Conservation (phyloP, 2,113 vertebrate species). For the Sinocyclocheilus rhinocerous region DNA sequence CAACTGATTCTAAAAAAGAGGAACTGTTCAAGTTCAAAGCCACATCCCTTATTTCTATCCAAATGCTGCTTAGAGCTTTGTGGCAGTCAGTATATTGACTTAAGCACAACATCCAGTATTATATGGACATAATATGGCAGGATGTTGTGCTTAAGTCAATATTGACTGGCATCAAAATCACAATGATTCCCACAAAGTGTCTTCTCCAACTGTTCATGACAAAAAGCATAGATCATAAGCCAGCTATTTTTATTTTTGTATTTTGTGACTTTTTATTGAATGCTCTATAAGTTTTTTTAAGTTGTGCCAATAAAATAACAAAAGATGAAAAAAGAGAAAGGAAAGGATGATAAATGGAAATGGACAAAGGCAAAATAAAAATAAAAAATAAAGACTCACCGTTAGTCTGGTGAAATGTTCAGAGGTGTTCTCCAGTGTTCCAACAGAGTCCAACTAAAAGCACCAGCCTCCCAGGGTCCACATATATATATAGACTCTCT, state of each 20-base stretch:
- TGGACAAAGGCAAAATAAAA: neutral
- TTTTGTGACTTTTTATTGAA: neutral
- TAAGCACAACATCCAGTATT: conserved; percentile 51
- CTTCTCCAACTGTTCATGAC: neutral
- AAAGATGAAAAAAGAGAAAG: conserved; percentile 12
- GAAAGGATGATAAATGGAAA: conserved; percentile 9
- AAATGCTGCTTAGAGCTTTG: conserved; percentile 36
- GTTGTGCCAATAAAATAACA: conserved; percentile 19
- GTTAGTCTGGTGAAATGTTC: conserved; percentile 63
- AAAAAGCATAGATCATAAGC: neutral
- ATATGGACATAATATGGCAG: neutral
- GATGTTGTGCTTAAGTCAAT: conserved; percentile 30
- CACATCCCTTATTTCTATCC: conserved; percentile 60
- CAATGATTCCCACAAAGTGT: neutral
- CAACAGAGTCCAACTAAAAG: conserved; percentile 69
- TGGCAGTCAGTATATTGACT: conserved; percentile 59
- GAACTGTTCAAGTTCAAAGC: conserved; percentile 50
- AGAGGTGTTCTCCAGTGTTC: conserved; percentile 65
- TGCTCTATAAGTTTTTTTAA: neutral
- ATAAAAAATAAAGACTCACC: conserved; percentile 66
- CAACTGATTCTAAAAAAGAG: conserved; percentile 28
- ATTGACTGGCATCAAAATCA: conserved; percentile 19
- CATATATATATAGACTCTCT: conserved; percentile 72
- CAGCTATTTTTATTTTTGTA: neutral
- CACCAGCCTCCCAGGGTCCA: conserved; percentile 68